These are phyloP conservation scores for Chrysina gloriosa DNA, from an alignment of 2,888 invertebrate genomes.

Conservation along the genomic window DNA sequence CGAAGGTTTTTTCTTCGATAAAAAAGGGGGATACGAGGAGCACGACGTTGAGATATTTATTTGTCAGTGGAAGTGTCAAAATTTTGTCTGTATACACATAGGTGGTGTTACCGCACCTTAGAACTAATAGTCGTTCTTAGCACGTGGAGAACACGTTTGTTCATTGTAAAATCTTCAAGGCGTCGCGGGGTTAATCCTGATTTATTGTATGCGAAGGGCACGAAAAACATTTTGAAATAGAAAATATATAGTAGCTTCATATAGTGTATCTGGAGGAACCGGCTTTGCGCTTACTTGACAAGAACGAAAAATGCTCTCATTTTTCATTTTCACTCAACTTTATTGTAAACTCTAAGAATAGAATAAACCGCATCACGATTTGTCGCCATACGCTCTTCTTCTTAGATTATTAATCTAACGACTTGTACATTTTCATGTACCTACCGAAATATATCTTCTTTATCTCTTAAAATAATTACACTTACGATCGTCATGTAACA, in stretches of 20 bases:
- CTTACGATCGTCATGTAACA: too few relatives aligned
- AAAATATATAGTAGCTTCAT: slow-evolving; percentile 58
- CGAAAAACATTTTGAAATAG: slow-evolving; percentile 57
- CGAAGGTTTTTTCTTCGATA: not conserved
- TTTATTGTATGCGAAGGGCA: slow-evolving; percentile 59
- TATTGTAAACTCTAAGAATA: slow-evolving; percentile 57
- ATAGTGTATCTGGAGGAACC: slow-evolving; percentile 54
- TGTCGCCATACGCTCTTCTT: slow-evolving; percentile 7
- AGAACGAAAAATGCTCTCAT: slow-evolving; percentile 59
- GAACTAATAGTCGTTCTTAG: slow-evolving; percentile 41
- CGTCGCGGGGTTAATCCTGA: slow-evolving; percentile 56
- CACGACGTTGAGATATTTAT: slow-evolving; percentile 31
- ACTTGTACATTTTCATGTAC: not conserved
- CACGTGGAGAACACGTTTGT: slow-evolving; percentile 45
- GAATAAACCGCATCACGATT: slow-evolving; percentile 49
- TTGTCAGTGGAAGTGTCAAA: slow-evolving; percentile 28
- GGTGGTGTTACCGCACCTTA: slow-evolving; percentile 11
- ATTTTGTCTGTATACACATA: slow-evolving; percentile 30
- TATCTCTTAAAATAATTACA: too few relatives aligned
- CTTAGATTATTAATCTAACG: not conserved
- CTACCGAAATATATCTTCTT: not conserved
- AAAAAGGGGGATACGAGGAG: slow-evolving; percentile 8
- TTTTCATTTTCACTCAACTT: slow-evolving; percentile 60
- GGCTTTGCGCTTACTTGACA: slow-evolving; percentile 57
- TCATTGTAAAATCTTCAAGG: slow-evolving; percentile 51